These are phyloP conservation scores for Lumbricus terrestris DNA, from an alignment of 2,888 invertebrate species.

Conservation along the genomic window DNA sequence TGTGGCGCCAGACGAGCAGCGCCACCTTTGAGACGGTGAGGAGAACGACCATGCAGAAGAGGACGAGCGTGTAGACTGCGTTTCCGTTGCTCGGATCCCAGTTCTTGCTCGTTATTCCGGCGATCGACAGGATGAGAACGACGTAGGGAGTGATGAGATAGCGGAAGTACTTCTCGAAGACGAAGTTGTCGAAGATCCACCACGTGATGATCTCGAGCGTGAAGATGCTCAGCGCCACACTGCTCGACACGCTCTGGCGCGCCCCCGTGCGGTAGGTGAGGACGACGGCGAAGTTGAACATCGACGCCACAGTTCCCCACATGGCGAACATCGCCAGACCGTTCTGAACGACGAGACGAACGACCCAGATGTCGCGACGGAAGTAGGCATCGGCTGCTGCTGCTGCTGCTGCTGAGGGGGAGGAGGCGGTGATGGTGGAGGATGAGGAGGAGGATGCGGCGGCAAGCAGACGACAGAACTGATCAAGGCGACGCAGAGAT, in stretches of 20 bases:
- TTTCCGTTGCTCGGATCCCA: constrained; percentile 34
- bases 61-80: constrained; percentile 36
- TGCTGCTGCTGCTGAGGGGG: neutral
- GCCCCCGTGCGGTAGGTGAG: constrained; percentile 40
- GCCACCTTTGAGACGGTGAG: constrained; percentile 36
- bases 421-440: neutral
- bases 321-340: constrained; percentile 53
- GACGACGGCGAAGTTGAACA: constrained; percentile 51
- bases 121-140: constrained; percentile 48
- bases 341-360: constrained; percentile 50
- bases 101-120: constrained; percentile 43
- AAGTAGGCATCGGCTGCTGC: constrained; percentile 24
- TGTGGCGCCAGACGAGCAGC: constrained; percentile 34
- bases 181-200: constrained; percentile 47
- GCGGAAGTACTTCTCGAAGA: constrained; percentile 49
- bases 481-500: constrained; percentile 43
- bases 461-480: constrained; percentile 38
- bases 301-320: constrained; percentile 51
- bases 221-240: constrained; percentile 45
- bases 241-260: constrained; percentile 38
- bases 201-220: constrained; percentile 44
- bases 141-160: constrained; percentile 54
- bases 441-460: neutral
- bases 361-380: constrained; percentile 48
- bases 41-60: constrained; percentile 32